Conservation (phyloP, 2,113 vertebrate species). For the Erpornis zantholeuca region DNA sequence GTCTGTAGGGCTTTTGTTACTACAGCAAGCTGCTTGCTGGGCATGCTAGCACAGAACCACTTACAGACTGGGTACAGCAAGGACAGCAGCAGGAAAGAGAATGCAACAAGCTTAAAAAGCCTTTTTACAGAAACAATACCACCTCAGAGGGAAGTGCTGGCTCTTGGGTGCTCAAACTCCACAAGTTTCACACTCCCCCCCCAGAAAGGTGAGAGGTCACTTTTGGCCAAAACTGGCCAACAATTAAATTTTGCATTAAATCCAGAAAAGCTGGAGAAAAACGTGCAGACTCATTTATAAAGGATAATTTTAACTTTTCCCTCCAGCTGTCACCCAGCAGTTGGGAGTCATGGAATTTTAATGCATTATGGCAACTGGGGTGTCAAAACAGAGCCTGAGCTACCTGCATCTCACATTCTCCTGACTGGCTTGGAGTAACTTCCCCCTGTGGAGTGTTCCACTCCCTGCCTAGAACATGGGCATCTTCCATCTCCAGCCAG, state of each 20-base stretch:
- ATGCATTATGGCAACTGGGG: neutral
- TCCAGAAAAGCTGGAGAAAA: neutral
- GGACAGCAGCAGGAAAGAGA: neutral
- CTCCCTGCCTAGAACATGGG: rapidly evolving
- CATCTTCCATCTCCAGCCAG: neutral
- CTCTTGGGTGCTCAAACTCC: neutral
- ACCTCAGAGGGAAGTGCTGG: neutral
- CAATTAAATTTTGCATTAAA: neutral
- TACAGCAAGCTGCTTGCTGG: neutral
- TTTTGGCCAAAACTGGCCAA: neutral
- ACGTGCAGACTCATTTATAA: neutral
- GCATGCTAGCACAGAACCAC: neutral
- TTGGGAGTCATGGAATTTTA: neutral
- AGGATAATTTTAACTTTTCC: neutral
- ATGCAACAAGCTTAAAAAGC: neutral
- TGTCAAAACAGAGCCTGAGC: neutral
- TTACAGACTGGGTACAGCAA: neutral
- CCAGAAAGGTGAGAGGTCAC: neutral
- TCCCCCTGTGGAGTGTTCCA: neutral
- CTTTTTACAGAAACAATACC: neutral
- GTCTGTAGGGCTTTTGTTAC: neutral
- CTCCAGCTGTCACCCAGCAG: neutral
- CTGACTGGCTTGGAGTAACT: neutral
- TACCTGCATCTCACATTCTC: neutral
- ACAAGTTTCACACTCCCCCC: neutral